Percentiles rank a stretch among this genome's conserved stretches.
Conservation (phyloP, 2,888 invertebrate species). For the Sphinx pinastri region DNA sequence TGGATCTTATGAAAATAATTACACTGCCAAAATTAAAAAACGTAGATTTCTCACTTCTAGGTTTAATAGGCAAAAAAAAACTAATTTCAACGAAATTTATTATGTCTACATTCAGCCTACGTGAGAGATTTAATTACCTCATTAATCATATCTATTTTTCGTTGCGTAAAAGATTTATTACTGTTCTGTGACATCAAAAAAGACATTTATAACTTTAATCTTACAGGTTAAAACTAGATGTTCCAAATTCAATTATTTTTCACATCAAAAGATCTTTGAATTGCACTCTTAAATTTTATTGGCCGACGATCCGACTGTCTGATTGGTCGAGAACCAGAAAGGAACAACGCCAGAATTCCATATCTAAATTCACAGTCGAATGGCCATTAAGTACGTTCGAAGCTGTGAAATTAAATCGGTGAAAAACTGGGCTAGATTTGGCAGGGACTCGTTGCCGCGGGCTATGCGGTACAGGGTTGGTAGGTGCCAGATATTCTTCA, state of each 20-base stretch:
- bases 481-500: not conserved
- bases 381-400: constrained; percentile 43
- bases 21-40: not conserved
- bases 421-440: constrained; percentile 39
- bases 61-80: not conserved
- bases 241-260: constrained; percentile 18
- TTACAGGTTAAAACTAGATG: not conserved
- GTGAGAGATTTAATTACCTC: not conserved
- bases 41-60: not conserved
- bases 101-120: not conserved
- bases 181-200: not conserved
- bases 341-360: constrained; percentile 23
- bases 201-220: constrained; percentile 6
- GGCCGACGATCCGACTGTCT: constrained; percentile 3
- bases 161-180: constrained; percentile 1
- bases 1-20: not conserved
- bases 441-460: constrained; percentile 39
- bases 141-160: not conserved
- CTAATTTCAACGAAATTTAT: not conserved
- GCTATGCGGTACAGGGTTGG: constrained; percentile 20
- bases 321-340: constrained; percentile 6
- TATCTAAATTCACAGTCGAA: constrained; percentile 39
- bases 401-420: constrained; percentile 41
- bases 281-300: constrained; percentile 24
- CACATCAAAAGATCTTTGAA: constrained; percentile 16